Base-by-base conservation (phyloP, 1,140 invertebrate species). In the Leptinotarsa undecemlineata region DNA sequence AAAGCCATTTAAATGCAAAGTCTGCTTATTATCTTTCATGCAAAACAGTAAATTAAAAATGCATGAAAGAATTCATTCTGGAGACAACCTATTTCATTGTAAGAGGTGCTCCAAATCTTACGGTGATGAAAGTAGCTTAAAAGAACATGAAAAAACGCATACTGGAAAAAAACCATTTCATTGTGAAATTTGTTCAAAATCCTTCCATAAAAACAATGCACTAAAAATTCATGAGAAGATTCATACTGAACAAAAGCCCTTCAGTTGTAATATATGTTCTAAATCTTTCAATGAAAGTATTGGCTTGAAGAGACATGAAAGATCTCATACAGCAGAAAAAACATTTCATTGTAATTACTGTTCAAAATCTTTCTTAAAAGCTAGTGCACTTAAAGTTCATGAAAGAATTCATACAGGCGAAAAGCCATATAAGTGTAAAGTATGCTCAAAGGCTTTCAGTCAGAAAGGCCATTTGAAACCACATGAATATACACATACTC, bases 71-170 rank as follows among this genome's bases (percentile, higher is more conserved):
- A 42, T 42, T 42, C 33, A 42, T 42, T 42, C 33, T 42, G 33
- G 33, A 11, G 33, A 42, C 11, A 11, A 42, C 33, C 33, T 42
- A 42, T 42, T 42, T 42, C 8, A 66, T 0, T 92, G 91, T 83
- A 89, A 90, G 77, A 89, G 92, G 33, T 94, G 94, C 83, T 90
- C 89, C 20, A 66, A 66, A 66, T 17, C 20, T 15, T 66, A 20
- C 14, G 15, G 4, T 23, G 15, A 11, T 15, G 21, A 66, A 33
- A 23, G 21, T 66, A 66, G n/a, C 26, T 15, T 66, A 17, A 23
- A 19, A 33, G 21, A 8, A 15, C 63, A 66, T 23, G 26, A 23
- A 33, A 21, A 17, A 23, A 23, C 21, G 21, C 63, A 66, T 23
- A 66, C n/a, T 6, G 63, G 63, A 66, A 21, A 66, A 66, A 66